phyloP scores from a whole-genome alignment of 2,888 invertebrate genomes.

The Erebia palarica region DNA sequence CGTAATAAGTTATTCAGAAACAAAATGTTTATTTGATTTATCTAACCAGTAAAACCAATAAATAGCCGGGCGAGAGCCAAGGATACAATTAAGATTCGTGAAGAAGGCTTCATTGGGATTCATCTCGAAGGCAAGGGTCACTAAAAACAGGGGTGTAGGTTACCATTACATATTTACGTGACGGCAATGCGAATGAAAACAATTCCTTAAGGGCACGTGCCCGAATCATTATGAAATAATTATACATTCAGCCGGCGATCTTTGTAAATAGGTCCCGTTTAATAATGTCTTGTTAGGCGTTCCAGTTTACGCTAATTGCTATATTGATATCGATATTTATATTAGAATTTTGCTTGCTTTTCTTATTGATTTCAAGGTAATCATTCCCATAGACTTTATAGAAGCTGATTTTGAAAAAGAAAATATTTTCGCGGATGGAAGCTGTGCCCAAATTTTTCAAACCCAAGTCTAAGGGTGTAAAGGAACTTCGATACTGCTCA shows the following conservation, averaged over 20 bases:
- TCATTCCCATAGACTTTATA: too few relatives aligned
- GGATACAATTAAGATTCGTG: slow-evolving; percentile 30
- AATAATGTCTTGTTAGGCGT: slow-evolving; percentile 25
- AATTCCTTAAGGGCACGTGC: slow-evolving; percentile 50
- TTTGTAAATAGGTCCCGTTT: slow-evolving; percentile 36
- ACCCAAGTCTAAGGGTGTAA: too few relatives aligned
- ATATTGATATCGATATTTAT: slow-evolving; percentile 1
- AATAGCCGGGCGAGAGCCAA: slow-evolving; percentile 12
- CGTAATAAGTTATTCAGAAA: neutral
- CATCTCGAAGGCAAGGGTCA: slow-evolving; percentile 36
- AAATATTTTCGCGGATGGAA: too few relatives aligned
- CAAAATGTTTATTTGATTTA: neutral
- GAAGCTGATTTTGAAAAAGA: too few relatives aligned
- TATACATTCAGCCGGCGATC: slow-evolving; percentile 54
- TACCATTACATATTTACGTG: slow-evolving; percentile 60
- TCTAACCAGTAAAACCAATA: neutral
- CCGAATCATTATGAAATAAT: slow-evolving; percentile 60
- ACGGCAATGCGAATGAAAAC: slow-evolving; percentile 52
- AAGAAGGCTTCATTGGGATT: slow-evolving; percentile 36
- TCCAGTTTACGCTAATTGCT: neutral
- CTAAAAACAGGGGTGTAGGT: slow-evolving; percentile 42
- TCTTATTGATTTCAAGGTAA: too few relatives aligned
- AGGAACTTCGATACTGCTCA: too few relatives aligned
- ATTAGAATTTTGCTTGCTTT: neutral
- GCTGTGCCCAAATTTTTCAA: too few relatives aligned